Conservation (phyloP, 2,113 vertebrate genomes). For the Propithecus coquereli region DNA sequence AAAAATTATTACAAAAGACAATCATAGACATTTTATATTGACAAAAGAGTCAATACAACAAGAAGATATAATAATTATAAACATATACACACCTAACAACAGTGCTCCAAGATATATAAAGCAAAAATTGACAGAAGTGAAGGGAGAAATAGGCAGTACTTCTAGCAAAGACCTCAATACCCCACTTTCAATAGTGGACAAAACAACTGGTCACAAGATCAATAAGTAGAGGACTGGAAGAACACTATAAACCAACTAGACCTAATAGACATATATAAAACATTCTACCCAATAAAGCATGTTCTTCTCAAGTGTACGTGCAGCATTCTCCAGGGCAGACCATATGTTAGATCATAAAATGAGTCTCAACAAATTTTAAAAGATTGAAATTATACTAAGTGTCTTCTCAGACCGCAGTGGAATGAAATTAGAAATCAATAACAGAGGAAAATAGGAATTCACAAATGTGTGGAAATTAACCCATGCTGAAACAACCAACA, state of each 20-base stretch:
- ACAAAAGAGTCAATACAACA: not conserved
- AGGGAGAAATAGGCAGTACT: not conserved
- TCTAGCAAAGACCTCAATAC: not conserved
- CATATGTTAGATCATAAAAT: not conserved
- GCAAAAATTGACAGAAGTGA: not conserved
- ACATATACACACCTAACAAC: not conserved
- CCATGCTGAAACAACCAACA: not conserved
- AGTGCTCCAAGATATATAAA: not conserved
- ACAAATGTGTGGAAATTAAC: not conserved
- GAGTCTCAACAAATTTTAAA: not conserved
- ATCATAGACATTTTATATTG: not conserved
- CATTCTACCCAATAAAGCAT: not conserved
- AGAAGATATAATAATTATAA: not conserved
- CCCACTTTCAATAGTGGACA: not conserved
- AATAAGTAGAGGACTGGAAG: not conserved
- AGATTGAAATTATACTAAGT: not conserved
- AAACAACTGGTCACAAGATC: not conserved
- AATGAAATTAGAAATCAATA: slow-evolving; percentile 37
- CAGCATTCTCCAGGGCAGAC: not conserved
- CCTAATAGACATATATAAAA: not conserved
- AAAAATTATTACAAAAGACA: not conserved
- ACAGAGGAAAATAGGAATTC: not conserved
- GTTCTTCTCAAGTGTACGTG: not conserved
- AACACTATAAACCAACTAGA: not conserved
- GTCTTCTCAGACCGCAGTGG: not conserved